These are phyloP conservation scores for Plectrocnemia conspersa DNA, from an alignment of 1,140 invertebrate genomes.

Conservation along the genomic window DNA sequence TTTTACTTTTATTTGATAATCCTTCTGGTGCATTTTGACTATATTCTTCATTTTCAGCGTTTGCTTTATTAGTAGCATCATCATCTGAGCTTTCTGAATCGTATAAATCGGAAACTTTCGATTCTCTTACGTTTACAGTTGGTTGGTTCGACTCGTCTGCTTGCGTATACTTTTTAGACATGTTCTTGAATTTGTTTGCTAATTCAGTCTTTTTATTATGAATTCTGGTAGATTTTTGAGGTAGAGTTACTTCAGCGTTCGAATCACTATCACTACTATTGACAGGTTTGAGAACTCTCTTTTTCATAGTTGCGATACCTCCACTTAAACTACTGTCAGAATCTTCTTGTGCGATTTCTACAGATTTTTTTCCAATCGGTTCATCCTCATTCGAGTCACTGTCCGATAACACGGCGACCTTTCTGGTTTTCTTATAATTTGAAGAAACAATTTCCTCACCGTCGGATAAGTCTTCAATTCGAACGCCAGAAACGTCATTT, in stretches of 20 bases:
- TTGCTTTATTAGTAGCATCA: slow-evolving; percentile 1
- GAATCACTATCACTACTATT: slow-evolving; percentile 18
- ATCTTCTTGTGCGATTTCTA: slow-evolving; percentile 7
- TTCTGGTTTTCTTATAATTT: too few species aligned
- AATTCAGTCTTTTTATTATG: slow-evolving; percentile 22
- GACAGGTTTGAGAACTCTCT: background rate
- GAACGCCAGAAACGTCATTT: too few species aligned
- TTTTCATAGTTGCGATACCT: too few species aligned
- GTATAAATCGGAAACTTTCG: slow-evolving; percentile 20
- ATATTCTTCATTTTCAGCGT: background rate
- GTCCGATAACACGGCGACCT: too few species aligned
- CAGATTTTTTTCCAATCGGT: too few species aligned
- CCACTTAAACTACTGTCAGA: too few species aligned
- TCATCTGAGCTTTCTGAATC: slow-evolving; percentile 30
- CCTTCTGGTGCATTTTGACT: background rate
- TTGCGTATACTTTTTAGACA: slow-evolving; percentile 11
- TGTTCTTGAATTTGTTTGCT: slow-evolving; percentile 25
- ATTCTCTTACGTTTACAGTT: slow-evolving; percentile 3
- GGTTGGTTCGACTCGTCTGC: background rate
- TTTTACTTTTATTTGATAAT: background rate
- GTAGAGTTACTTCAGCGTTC: background rate
- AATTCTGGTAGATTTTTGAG: slow-evolving; percentile 21
- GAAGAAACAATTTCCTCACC: too few species aligned
- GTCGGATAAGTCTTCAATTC: too few species aligned
- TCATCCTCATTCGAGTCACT: too few species aligned